Conservation (phyloP, 2,113 vertebrate genomes). For the Phainopepla nitens region DNA sequence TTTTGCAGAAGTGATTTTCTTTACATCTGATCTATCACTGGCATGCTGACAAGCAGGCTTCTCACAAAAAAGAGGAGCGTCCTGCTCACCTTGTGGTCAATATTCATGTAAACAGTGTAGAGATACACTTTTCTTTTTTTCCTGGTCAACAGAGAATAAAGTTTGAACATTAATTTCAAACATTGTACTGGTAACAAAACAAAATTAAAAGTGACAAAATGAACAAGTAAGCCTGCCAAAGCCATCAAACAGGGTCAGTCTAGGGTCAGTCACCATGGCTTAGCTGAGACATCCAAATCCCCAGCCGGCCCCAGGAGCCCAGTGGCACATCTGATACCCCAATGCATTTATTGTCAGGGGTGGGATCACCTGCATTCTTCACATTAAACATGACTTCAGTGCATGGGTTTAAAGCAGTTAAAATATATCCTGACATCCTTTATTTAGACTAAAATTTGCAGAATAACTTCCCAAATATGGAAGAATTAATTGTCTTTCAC, state of each 20-base stretch:
- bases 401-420: background rate
- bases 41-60: slow-evolving; percentile 43
- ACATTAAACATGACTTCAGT: background rate
- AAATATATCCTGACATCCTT: background rate
- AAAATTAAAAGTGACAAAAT: background rate
- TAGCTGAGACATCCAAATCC: background rate
- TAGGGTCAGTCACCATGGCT: background rate
- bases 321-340: background rate
- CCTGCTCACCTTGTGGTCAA: slow-evolving; percentile 53
- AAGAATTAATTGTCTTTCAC: background rate
- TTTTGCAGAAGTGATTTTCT: slow-evolving; percentile 69
- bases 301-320: background rate
- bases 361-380: fast-evolving
- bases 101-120: slow-evolving; percentile 11
- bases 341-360: background rate
- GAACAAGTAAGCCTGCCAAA: background rate
- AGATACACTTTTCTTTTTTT: background rate
- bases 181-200: background rate
- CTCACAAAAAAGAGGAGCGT: slow-evolving; percentile 14
- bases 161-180: background rate
- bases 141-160: background rate
- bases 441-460: background rate
- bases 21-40: slow-evolving; percentile 67
- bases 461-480: background rate
- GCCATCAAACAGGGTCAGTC: background rate